Conservation (phyloP, 2,888 invertebrate genomes). For the Clivina fossor region DNA sequence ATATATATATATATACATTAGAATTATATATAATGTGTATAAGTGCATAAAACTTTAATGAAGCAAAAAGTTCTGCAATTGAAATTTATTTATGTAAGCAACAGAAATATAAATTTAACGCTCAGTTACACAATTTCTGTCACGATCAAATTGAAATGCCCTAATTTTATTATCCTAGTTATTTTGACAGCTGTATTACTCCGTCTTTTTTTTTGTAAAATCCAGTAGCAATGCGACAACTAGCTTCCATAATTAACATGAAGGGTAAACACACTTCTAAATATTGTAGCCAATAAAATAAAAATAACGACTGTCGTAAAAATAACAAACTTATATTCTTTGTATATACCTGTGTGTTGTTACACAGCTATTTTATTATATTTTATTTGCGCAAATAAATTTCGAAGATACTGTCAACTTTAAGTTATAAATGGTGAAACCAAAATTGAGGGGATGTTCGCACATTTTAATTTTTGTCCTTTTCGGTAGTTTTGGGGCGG, state of each 20-base stretch:
- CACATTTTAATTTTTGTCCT: neutral
- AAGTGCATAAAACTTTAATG: too few species aligned
- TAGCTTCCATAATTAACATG: slow-evolving; percentile 13
- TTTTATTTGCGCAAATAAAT: slow-evolving; percentile 26
- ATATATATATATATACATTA: too few species aligned
- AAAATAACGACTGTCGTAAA: slow-evolving; percentile 9
- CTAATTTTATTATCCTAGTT: neutral
- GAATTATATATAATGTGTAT: too few species aligned
- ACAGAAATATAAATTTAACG: too few species aligned
- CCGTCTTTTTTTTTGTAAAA: neutral
- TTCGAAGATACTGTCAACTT: slow-evolving; percentile 1
- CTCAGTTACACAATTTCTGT: too few species aligned
- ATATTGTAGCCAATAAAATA: slow-evolving; percentile 17
- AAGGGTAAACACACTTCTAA: slow-evolving; percentile 22
- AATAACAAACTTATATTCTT: too few species aligned
- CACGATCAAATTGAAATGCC: too few species aligned
- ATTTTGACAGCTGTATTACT: slow-evolving; percentile 23
- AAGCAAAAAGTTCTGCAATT: too few species aligned
- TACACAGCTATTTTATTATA: slow-evolving; percentile 24
- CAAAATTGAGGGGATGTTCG: slow-evolving; percentile 8
- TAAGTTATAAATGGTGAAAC: slow-evolving; percentile 6
- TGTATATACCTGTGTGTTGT: too few species aligned
- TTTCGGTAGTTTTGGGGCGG: slow-evolving; percentile 14
- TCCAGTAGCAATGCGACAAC: neutral
- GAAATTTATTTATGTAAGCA: too few species aligned